Conservation (phyloP, 2,888 invertebrate genomes). For the Melieria picta region DNA sequence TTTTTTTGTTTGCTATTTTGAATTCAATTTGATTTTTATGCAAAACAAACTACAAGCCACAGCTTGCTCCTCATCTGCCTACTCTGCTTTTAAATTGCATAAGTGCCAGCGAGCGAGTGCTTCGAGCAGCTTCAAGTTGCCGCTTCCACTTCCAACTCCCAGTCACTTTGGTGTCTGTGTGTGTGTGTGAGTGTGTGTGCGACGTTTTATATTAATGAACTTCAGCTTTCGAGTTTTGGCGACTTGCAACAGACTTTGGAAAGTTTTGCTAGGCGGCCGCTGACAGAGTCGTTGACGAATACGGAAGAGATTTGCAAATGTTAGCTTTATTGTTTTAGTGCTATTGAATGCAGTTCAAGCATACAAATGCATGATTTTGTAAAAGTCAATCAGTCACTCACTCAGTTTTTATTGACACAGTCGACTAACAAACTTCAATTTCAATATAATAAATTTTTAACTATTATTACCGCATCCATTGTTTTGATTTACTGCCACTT, state of each 20-base stretch:
- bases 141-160: background rate
- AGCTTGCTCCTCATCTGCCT: background rate
- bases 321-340: too few species aligned
- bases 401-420: too few species aligned
- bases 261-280: background rate
- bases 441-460: too few species aligned
- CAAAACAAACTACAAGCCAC: conserved; percentile 8
- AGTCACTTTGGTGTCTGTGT: background rate
- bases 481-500: too few species aligned
- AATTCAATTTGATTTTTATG: conserved; percentile 13
- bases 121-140: background rate
- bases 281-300: too few species aligned
- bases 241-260: background rate
- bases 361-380: too few species aligned
- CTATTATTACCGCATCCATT: too few species aligned
- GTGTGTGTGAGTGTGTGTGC: background rate
- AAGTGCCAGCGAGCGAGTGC: conserved; percentile 7
- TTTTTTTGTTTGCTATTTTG: conserved; percentile 3
- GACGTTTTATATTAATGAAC: conserved; percentile 23
- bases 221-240: conserved; percentile 9
- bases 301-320: too few species aligned
- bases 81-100: conserved; percentile 23
- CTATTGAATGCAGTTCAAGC: too few species aligned
- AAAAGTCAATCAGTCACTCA: too few species aligned
- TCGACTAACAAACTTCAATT: too few species aligned